These are phyloP conservation scores for Colius striatus DNA, from an alignment of 2,113 vertebrate genomes.

Conservation along the genomic window DNA sequence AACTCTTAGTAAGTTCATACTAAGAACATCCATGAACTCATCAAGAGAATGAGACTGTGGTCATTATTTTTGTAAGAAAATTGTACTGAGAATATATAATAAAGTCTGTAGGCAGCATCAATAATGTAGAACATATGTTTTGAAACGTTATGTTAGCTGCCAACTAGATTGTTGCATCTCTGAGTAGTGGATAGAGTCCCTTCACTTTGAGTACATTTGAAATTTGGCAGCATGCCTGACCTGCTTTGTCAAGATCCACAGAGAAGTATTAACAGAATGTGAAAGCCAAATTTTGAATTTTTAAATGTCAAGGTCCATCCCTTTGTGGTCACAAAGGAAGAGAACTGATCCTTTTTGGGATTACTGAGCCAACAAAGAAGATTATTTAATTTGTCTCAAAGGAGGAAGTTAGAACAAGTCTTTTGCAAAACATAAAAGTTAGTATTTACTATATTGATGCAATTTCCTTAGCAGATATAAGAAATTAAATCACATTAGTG, in stretches of 20 bases:
- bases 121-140: background rate
- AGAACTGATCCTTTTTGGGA: background rate
- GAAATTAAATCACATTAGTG: background rate
- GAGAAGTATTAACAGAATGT: background rate
- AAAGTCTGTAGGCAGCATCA: background rate
- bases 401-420: background rate
- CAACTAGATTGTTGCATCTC: background rate
- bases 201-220: background rate
- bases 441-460: background rate
- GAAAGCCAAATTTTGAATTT: conserved; percentile 6
- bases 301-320: background rate
- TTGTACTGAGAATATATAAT: background rate
- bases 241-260: background rate
- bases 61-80: background rate
- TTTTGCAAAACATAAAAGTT: conserved; percentile 12
- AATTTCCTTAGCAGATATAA: conserved; percentile 20
- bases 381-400: background rate
- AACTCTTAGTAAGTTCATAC: background rate
- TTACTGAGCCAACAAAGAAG: background rate
- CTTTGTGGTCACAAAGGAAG: background rate
- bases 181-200: background rate
- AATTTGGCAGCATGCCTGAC: background rate
- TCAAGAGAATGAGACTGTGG: background rate
- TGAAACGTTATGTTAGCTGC: background rate
- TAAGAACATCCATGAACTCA: background rate